Evolutionary conservation across 2,888 invertebrate species (phyloP), one percentile per base, ranked within the genome.

Genomic region (Sinotaia quadrata): DNA sequence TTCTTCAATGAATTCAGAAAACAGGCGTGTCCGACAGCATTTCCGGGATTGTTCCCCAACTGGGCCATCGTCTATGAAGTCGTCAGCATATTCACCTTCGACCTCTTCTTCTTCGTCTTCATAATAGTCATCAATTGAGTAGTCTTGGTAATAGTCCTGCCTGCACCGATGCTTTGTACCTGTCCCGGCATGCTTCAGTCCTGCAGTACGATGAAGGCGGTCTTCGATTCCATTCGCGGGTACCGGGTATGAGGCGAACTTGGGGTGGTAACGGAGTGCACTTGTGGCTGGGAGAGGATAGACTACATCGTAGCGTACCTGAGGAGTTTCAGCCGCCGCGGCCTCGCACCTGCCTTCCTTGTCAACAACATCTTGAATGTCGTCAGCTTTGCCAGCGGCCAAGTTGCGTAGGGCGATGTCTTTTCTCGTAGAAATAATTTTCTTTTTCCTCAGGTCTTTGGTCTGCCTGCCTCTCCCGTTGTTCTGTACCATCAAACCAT

Each of bases 191-290:
- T 21, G n/a, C 31, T 63, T 63, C 18, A 63, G 24, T n/a, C 34
- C 27, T 3, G 54, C 24, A 0, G 63, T 54, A 15, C 10, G 29
- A 3, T 18, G 2, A 36, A 52, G 29, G 10, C n/a, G n/a, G 2
- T 24, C 34, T 31, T 41, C 54, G 15, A 29, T 49, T 1, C 27
- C 52, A 29, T 37, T 54, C 37, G 29, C 21, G 7, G 27, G 21
- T 3, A 18, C 21, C 2, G 24, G 21, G 18, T 51, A 27, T 18
- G 52, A 10, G 15, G 51, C n/a, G 47, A 65, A 71, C 34, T 68
- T 71, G 3, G 71, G 68, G n/a, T 71, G 65, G 47, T 56, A 60
- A 0, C 59, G 60, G 33, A 71, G 59, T 3, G 72, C 68, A 37
- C 66, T 66, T n/a, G 24, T 52, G 15, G 52, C 21, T 4, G 72